Base-by-base conservation (phyloP, 2,797 vertebrate species). In the Macropus fuliginosus region DNA sequence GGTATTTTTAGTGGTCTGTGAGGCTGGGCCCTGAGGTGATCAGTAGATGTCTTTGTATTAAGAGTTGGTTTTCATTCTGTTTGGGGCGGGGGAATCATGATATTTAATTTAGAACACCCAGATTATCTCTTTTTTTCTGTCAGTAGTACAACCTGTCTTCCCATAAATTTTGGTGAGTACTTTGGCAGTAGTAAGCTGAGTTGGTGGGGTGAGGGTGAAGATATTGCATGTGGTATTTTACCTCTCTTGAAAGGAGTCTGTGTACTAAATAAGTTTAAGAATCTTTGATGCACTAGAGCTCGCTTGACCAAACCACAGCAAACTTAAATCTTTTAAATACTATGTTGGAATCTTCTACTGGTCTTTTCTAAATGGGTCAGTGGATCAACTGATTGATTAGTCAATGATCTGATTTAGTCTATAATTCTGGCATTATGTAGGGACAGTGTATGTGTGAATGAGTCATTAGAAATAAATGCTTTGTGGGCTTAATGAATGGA, bases 1-100 rank as follows among this genome's bases (percentile, higher is more conserved):
- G 54, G 93, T 54, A 91, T 31, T 40, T 34, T 87, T 56, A 21
- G 93, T 54, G n/a, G 50, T 18, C 92, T 94, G 21, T 91, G 93
- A 95, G 66, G 27, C 24, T 52, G 50, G 24, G 5, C 90, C 29
- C 46, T 94, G 18, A 28, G 24, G 29, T 93, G 55, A 56, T 95
- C 57, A 93, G 3, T 94, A 24, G 93, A 66, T 57, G 50, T 12
- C 21, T 81, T 81, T 46, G 46, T 18, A 16, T n/a, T 74, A 21
- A 40, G 66, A 40, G 8, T 40, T 81, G 66, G 16, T 81, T 81
- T 18, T 81, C n/a, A n/a, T 24, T 81, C 40, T 74, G n/a, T 74
- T 81, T 81, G 11, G 5, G 34, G 9, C 6, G 66, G 10, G 52
- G 50, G 5, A 52, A 52, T 52, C 8, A 87, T 87, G 40, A 74